Evolutionary conservation across 2,797 vertebrate species (phyloP).

Genomic region (Crypturellus tataupa): DNA sequence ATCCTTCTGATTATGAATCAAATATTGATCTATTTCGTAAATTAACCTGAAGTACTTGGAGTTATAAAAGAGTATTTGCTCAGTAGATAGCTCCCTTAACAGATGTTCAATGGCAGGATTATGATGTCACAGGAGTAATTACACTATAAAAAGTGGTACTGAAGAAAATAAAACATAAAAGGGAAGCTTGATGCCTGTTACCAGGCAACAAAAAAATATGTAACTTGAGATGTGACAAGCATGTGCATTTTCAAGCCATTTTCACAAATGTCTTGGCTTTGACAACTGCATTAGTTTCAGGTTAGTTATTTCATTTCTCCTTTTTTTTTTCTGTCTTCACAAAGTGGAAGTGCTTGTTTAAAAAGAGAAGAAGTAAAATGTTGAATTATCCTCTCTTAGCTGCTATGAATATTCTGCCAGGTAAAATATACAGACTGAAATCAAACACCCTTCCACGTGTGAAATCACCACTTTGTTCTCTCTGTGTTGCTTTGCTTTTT

Average conservation of each 20-base stretch:
- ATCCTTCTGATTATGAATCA: slow-evolving; percentile 74
- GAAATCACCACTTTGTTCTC: background rate
- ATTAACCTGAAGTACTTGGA: slow-evolving; percentile 55
- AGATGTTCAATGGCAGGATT: slow-evolving; percentile 74
- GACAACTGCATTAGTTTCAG: slow-evolving; percentile 68
- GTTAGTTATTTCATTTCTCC: slow-evolving; percentile 60
- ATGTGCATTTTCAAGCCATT: slow-evolving; percentile 3
- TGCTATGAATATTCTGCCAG: background rate
- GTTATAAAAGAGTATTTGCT: slow-evolving; percentile 72
- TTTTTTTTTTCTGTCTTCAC: background rate
- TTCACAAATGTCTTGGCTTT: slow-evolving; percentile 67
- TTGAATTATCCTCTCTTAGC: background rate
- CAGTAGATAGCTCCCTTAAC: slow-evolving; percentile 63
- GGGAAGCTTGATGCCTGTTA: slow-evolving; percentile 56
- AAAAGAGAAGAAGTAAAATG: background rate
- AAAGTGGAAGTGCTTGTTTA: slow-evolving; percentile 31
- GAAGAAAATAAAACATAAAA: slow-evolving; percentile 76
- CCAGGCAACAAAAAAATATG: slow-evolving; percentile 63
- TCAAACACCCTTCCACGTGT: background rate
- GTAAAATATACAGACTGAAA: background rate
- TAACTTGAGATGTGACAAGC: slow-evolving; percentile 65
- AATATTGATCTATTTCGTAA: slow-evolving; percentile 79
- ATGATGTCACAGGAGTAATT: slow-evolving; percentile 77
- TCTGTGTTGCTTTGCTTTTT: background rate
- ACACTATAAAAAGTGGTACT: slow-evolving; percentile 66